Evolutionary conservation across 2,113 vertebrate genomes (phyloP).

Genomic region (Cromileptes altivelis): DNA sequence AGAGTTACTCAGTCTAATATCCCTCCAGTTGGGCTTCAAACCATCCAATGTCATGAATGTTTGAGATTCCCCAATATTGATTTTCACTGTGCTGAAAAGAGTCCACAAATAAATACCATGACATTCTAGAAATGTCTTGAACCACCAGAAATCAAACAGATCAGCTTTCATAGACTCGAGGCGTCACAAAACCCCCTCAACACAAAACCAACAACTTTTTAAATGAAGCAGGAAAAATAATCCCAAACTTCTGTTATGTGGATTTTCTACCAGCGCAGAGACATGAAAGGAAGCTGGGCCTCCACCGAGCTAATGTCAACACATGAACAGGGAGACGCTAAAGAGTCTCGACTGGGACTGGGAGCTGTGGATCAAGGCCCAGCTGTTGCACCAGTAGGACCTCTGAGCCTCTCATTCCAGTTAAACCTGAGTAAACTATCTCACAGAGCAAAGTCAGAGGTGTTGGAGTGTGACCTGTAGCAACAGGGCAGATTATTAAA

Average conservation of each 20-base stretch:
- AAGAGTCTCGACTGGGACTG: constrained; percentile 10
- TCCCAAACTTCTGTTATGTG: background rate
- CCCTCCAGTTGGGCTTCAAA: background rate
- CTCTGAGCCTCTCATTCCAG: constrained; percentile 30
- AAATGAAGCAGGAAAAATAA: background rate
- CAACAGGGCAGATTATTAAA: background rate
- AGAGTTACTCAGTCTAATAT: background rate
- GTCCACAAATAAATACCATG: background rate
- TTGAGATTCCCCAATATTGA: background rate
- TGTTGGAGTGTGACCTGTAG: background rate
- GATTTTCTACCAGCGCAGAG: background rate
- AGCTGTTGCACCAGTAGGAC: constrained; percentile 53
- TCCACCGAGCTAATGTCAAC: constrained; percentile 45
- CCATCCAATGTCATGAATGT: background rate
- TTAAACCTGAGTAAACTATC: constrained; percentile 41
- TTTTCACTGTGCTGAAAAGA: background rate
- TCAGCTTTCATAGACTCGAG: background rate
- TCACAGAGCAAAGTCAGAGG: constrained; percentile 14
- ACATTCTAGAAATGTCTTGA: background rate
- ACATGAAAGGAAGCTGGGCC: constrained; percentile 20
- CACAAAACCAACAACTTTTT: background rate
- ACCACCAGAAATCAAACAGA: background rate
- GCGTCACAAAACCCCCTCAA: background rate
- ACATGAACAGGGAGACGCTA: background rate
- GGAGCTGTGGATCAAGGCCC: constrained; percentile 53